These are phyloP conservation scores for Laticauda laticaudata DNA, from an alignment of 2,113 vertebrate species.

Conservation along the genomic window DNA sequence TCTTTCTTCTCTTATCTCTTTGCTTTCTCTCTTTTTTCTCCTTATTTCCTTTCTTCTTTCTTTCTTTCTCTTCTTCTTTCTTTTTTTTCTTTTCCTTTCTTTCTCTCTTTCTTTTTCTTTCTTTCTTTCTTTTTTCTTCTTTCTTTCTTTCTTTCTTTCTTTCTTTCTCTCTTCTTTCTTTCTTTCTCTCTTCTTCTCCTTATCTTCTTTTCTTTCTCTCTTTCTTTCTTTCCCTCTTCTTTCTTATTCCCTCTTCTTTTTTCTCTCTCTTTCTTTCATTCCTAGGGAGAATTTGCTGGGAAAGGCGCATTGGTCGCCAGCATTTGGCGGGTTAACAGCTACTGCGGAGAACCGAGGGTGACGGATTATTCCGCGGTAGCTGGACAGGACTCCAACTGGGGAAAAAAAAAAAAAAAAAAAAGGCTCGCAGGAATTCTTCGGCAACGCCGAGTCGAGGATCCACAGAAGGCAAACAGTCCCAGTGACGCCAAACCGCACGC, in stretches of 20 bases:
- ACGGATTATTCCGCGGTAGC: neutral
- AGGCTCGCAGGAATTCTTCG: neutral
- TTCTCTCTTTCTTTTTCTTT: no score
- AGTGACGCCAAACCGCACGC: neutral
- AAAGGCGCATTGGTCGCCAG: neutral
- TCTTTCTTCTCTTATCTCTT: no score
- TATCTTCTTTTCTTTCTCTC: no score
- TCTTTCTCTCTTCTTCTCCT: no score
- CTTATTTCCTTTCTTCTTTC: no score
- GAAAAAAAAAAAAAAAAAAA: no score
- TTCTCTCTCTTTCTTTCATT: no score
- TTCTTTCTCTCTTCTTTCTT: neutral
- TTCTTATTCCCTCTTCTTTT: no score
- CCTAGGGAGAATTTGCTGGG: neutral
- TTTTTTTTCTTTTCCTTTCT: no score
- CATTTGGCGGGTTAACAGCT: neutral
- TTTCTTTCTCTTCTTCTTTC: no score
- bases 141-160: neutral
- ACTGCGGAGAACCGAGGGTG: neutral
- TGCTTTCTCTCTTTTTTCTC: no score
- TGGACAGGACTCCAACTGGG: neutral
- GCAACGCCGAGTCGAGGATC: neutral
- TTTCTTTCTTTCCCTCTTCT: neutral
- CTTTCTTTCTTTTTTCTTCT: accelerated
- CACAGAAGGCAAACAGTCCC: neutral